Evolutionary conservation across 1,140 invertebrate genomes (phyloP), one percentile per base, ranked within the genome.

Genomic region (Bombus terrestris): DNA sequence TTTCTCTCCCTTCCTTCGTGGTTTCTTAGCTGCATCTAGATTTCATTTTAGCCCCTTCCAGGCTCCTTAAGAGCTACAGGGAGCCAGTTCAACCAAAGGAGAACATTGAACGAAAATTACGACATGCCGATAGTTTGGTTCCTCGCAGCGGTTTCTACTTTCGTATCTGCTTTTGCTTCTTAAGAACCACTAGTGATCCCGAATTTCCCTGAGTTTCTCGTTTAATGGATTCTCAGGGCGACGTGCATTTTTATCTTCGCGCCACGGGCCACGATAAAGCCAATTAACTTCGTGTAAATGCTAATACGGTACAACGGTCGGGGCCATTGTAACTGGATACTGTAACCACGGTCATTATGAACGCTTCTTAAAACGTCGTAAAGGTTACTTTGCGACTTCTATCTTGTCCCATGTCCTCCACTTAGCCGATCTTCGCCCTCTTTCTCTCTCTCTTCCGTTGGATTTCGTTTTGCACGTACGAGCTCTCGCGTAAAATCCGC

Each of bases 231-330:
- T 57, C 84, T 4, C 43, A 8, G 37, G 3, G n/a, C 28, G n/a
- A 22, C 32, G n/a, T 64, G 13, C 53, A 57, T 78, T 86, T 86
- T 82, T 86, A 73, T 83, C 85, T 66, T 53, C 39, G 64, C 81
- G 74, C 35, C n/a, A 62, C 39, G 66, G 35, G 39, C 32, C 62
- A 59, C 76, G 83, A 84, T 84, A 84, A 72, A 72, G 75, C 83
- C 83, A 84, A 84, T 84, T 85, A 85, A 80, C 78, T 68, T 78
- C 18, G 83, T 74, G 83, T 74, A 85, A 85, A 85, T 81, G 83
- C 53, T 81, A 85, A 85, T 81, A 81, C 53, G n/a, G 32, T n/a
- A 77, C 57, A 62, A 71, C 68, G 32, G 39, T 47, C 47, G 41
- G 6, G 25, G 25, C 68, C 37, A n/a, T 10, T 53, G 82, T 78